These are phyloP conservation scores for Daphoenositta chrysoptera DNA, from an alignment of 2,113 vertebrate genomes.

Conservation along the genomic window DNA sequence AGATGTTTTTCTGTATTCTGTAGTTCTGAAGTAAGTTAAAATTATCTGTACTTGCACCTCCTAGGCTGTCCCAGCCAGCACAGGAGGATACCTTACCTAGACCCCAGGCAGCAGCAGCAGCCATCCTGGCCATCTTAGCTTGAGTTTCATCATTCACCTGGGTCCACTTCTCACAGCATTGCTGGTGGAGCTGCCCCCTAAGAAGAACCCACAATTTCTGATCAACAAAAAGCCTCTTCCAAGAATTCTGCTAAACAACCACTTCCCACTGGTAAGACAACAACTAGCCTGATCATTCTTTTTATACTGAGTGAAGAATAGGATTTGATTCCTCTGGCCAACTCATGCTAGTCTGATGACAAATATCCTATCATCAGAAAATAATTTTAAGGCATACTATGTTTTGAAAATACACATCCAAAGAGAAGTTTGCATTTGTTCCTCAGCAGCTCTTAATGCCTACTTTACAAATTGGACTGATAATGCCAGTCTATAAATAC, in stretches of 20 bases:
- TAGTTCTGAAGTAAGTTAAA: not conserved
- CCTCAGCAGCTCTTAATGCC: not conserved
- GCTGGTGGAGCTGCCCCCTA: conserved; percentile 98
- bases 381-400: not conserved
- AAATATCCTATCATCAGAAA: not conserved
- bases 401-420: not conserved
- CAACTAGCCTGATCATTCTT: not conserved
- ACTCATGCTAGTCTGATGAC: not conserved
- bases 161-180: conserved; percentile 98
- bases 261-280: not conserved
- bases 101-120: conserved; percentile 97
- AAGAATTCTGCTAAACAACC: not conserved
- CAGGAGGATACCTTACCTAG: conserved; percentile 77
- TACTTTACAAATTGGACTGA: not conserved
- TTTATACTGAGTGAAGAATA: not conserved
- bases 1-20: not conserved
- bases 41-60: not conserved
- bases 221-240: not conserved
- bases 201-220: not conserved
- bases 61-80: not conserved
- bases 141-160: conserved; percentile 94
- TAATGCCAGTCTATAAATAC: not conserved
- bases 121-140: conserved; percentile 98
- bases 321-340: not conserved
- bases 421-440: not conserved